These are phyloP conservation scores for Selene dorsalis DNA, from an alignment of 2,797 vertebrate species.

Conservation along the genomic window DNA sequence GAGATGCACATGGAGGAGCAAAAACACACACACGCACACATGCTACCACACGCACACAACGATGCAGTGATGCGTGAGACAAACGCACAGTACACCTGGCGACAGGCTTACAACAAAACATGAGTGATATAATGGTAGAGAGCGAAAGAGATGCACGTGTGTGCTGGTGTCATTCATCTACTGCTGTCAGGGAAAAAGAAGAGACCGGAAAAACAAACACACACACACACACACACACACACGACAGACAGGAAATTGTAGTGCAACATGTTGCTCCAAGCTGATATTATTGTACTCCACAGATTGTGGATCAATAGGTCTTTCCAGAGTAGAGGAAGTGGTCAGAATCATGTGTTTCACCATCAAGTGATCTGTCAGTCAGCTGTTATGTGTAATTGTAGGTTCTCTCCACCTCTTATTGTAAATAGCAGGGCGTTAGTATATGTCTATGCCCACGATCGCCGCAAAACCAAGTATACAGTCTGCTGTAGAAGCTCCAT, in stretches of 20 bases:
- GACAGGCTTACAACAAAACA: constrained; percentile 47
- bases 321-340: constrained; percentile 61
- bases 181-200: constrained; percentile 4
- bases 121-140: constrained; percentile 40
- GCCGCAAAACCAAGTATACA: neutral
- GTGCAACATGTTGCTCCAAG: constrained; percentile 32
- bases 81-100: constrained; percentile 57
- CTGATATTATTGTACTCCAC: constrained; percentile 44
- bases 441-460: neutral
- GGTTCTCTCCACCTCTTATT: constrained; percentile 18
- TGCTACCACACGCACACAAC: constrained; percentile 27
- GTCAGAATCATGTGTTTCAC: constrained; percentile 39
- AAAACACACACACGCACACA: constrained; percentile 18
- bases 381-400: constrained; percentile 17
- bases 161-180: constrained; percentile 13
- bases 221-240: neutral
- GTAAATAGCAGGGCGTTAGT: neutral
- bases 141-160: neutral
- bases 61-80: constrained; percentile 55
- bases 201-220: constrained; percentile 10
- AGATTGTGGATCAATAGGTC: constrained; percentile 59
- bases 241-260: constrained; percentile 26
- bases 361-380: constrained; percentile 42
- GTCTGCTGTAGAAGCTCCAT: neutral
- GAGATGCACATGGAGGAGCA: constrained; percentile 12